Evolutionary conservation across 2,797 vertebrate species (phyloP).

Genomic region (Pipistrellus pipistrellus): DNA sequence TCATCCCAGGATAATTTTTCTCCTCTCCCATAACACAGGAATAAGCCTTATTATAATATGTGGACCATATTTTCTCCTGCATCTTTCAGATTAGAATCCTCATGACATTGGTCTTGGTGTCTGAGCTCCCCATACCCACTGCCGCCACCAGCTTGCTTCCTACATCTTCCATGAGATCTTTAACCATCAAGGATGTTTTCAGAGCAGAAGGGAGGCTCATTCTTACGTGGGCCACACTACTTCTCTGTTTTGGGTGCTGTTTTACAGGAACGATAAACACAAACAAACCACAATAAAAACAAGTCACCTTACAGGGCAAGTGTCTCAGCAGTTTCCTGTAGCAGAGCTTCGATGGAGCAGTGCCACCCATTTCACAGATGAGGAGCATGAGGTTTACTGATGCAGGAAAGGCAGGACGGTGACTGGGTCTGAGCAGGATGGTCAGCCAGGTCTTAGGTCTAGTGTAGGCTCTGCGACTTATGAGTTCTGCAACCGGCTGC

Average conservation of each 20-base stretch:
- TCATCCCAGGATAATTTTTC: not conserved
- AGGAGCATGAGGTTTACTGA: accelerated
- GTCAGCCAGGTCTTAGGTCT: not conserved
- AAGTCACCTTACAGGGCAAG: accelerated
- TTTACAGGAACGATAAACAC: not conserved
- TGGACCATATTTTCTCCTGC: not conserved
- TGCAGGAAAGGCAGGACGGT: accelerated
- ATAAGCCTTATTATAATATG: not conserved
- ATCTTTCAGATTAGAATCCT: not conserved
- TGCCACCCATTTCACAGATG: not conserved
- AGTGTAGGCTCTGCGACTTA: not conserved
- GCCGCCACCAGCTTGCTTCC: not conserved
- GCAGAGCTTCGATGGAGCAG: not conserved
- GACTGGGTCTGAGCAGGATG: not conserved
- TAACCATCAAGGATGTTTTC: not conserved
- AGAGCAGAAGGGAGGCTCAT: not conserved
- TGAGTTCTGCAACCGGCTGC: not conserved
- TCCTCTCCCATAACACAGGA: not conserved
- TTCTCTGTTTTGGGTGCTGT: not conserved
- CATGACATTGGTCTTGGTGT: not conserved
- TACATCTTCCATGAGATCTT: not conserved
- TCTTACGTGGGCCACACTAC: not conserved
- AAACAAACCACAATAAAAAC: not conserved
- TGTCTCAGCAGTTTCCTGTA: not conserved
- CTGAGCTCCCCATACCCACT: not conserved